Evolutionary conservation across 2,113 vertebrate species (phyloP), one percentile per base, ranked within the genome.

Genomic region (Hylia prasina): DNA sequence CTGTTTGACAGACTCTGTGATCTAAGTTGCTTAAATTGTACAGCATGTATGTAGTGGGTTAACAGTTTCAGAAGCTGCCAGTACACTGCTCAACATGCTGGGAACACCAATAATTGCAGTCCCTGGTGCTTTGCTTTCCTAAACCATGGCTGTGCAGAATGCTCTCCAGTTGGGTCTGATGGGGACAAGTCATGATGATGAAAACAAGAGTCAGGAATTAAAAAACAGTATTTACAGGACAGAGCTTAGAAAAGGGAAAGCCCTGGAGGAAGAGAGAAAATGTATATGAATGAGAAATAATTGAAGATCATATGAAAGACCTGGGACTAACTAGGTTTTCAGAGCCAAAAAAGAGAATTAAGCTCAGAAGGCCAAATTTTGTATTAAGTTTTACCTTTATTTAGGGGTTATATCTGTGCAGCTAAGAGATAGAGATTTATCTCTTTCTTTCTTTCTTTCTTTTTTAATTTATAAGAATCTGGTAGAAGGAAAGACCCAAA

Each of bases 11-110:
- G 84, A 71, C 48, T 81, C 76, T 88, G 61, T 79, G 65, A 91
- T 92, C 83, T 95, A 44, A 80, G 50, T 87, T 79, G 69, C 66
- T 87, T 82, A 90, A 96, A 97, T 90, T 68, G 65, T 91, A 82
- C 1, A 0, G 71, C 39, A 65, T 78, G 58, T 85, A 71, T 82
- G 42, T 24, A 73, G 66, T 47, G 35, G 63, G 75, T 93, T 91
- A 94, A 85, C 54, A 65, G 33, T 93, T 96, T 24, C 61, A 84
- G 86, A 39, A 60, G 39, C 69, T 96, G 83, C 89, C 79, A 89
- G 71, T 42, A 45, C 47, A 60, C 3, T 5, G 54, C 54, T 94
- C 18, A 7, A 54, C 71, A 71, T 42, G 72, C 44, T 89, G 72
- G 87, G 84, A 96, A 57, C 75, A 95, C 57, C 72, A 91, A 58